Evolutionary conservation across 2,888 invertebrate species (phyloP), one percentile per base, ranked within the genome.

Genomic region (Apamea crenata): DNA sequence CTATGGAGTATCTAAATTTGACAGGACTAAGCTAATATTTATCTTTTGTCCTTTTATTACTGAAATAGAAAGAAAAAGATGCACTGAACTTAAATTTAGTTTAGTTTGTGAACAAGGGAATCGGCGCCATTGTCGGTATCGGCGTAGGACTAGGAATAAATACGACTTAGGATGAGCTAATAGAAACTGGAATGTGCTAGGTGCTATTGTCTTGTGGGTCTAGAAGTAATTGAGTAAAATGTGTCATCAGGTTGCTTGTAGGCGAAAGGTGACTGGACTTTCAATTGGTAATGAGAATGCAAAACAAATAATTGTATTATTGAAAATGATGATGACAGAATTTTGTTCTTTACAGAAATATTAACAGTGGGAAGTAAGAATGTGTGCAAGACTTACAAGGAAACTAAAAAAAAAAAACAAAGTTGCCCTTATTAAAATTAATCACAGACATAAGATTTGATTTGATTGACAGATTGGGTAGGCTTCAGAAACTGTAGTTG

Each of bases 131-230:
- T 40, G 7, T 40, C 40, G 40, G 40, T 40, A 0, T 6, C 7
- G 40, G 40, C 40, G 40, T 4, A 40, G 40, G n/a, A 18, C 47
- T 81, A 63, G 61, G 56, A 66, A n/a, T 61, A 67, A 1, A 44
- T 25, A 25, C 66, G 70, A 53, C 21, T 53, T 36, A 44, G 29
- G 16, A 59, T 47, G 76, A 69, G 40, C 25, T 36, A 85, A 78
- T 78, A 63, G 32, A 16, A 36, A 32, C 69, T 74, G 25, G 83
- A 74, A 75, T 80, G 63, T 61, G n/a, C 50, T 86, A 80, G 80
- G 87, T 85, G 85, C 76, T 61, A 65, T 65, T 74, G 69, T 71
- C 10, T 25, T 50, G 21, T 25, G n/a, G 4, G 40, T 59, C 44
- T 56, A 74, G 74, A 47, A 67, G 69, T 67, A 73, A 84, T 78